These are phyloP conservation scores for Lordiphosa andalusiaca DNA, from an alignment of 2,888 invertebrate genomes.

Conservation along the genomic window DNA sequence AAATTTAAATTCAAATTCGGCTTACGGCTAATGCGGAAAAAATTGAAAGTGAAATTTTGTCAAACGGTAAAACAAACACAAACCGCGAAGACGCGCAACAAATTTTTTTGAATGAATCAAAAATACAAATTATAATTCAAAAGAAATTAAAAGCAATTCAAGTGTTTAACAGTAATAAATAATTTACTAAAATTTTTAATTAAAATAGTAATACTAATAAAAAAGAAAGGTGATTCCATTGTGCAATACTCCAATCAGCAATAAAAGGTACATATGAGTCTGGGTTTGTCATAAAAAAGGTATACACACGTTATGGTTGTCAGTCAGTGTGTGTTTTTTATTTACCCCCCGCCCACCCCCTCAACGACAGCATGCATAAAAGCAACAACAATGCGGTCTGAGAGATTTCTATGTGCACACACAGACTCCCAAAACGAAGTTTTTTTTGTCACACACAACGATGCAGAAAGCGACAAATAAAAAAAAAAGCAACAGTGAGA, in stretches of 20 bases:
- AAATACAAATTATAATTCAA: slow-evolving; percentile 23
- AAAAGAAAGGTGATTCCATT: slow-evolving; percentile 53
- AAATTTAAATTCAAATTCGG: slow-evolving; percentile 20
- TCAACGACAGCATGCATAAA: slow-evolving; percentile 11
- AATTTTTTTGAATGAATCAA: slow-evolving; percentile 56
- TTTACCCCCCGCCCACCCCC: slow-evolving; percentile 24
- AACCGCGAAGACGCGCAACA: slow-evolving; percentile 38
- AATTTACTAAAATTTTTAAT: slow-evolving; percentile 1
- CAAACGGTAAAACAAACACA: slow-evolving; percentile 62
- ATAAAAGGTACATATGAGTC: slow-evolving; percentile 27
- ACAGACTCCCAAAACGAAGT: slow-evolving; percentile 43
- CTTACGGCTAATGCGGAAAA: slow-evolving; percentile 15
- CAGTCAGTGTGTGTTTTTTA: slow-evolving; percentile 9
- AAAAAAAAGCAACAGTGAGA: slow-evolving; percentile 22
- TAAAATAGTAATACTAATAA: background rate
- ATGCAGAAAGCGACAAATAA: slow-evolving; percentile 21
- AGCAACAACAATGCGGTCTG: slow-evolving; percentile 28
- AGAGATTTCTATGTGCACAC: slow-evolving; percentile 20
- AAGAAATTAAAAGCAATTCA: slow-evolving; percentile 22
- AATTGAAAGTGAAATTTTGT: slow-evolving; percentile 68
- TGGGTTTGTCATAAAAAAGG: slow-evolving; percentile 26
- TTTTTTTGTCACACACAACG: slow-evolving; percentile 28
- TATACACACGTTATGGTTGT: slow-evolving; percentile 29
- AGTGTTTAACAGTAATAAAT: slow-evolving; percentile 64
- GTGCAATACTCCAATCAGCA: slow-evolving; percentile 38